Conservation (phyloP, 2,797 vertebrate genomes). For the Rhinichthys osculus region DNA sequence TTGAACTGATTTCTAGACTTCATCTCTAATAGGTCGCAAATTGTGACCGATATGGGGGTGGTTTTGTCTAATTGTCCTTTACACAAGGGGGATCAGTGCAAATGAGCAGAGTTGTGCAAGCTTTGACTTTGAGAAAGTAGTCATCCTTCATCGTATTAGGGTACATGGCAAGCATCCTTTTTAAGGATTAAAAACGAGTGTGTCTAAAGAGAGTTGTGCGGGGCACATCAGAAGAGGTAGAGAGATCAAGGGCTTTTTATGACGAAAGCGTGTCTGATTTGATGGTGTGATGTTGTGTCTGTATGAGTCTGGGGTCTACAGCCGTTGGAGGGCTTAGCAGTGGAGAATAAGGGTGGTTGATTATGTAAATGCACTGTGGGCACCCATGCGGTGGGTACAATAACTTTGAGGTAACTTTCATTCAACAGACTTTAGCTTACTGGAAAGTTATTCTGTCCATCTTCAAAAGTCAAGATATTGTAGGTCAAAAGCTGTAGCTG, state of each 20-base stretch:
- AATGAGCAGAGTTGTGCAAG: neutral
- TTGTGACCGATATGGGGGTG: slow-evolving; percentile 14
- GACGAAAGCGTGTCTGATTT: slow-evolving; percentile 20
- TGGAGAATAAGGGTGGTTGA: neutral
- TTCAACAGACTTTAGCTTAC: neutral
- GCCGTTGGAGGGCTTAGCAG: slow-evolving; percentile 3
- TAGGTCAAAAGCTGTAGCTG: slow-evolving; percentile 20
- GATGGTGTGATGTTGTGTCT: neutral
- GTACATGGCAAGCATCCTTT: neutral
- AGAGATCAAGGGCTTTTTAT: slow-evolving; percentile 14
- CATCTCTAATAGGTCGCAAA: neutral
- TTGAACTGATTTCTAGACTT: slow-evolving; percentile 10
- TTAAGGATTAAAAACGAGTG: slow-evolving; percentile 25
- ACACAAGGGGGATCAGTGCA: slow-evolving; percentile 23
- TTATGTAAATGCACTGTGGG: slow-evolving; percentile 14
- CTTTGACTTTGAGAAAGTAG: slow-evolving; percentile 18
- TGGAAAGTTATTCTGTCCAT: slow-evolving; percentile 7
- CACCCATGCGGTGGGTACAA: neutral
- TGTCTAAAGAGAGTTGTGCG: slow-evolving; percentile 12
- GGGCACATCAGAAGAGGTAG: neutral
- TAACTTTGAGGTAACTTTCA: slow-evolving; percentile 18
- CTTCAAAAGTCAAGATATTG: slow-evolving; percentile 11
- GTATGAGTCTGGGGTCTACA: slow-evolving; percentile 22
- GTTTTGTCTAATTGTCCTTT: slow-evolving; percentile 28
- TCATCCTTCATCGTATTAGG: slow-evolving; percentile 17